Evolutionary conservation across 2,113 vertebrate genomes (phyloP).

Genomic region (Centropus unirufus): DNA sequence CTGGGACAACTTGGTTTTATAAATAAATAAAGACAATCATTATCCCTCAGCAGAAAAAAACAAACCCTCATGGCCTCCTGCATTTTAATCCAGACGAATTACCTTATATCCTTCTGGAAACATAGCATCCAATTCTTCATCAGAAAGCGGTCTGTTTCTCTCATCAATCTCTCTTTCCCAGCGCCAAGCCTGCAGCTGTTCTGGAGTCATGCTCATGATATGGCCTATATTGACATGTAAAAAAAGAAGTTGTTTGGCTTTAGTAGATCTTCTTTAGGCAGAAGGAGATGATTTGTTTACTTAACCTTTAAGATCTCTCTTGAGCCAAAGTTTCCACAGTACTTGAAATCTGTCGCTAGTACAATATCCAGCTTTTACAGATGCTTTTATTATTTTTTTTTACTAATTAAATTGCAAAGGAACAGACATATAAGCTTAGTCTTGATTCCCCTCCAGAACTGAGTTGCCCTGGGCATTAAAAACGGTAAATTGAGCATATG

Average conservation of each 20-base stretch:
- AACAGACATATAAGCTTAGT: background rate
- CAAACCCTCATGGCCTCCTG: background rate
- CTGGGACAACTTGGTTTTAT: background rate
- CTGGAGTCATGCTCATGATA: conserved; percentile 99
- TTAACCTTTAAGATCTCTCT: background rate
- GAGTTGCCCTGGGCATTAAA: background rate
- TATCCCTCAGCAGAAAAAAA: background rate
- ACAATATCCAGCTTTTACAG: background rate
- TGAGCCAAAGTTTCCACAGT: background rate
- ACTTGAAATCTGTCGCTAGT: background rate
- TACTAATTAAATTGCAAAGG: background rate
- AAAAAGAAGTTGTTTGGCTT: background rate
- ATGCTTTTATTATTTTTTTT: background rate
- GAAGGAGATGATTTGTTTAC: background rate
- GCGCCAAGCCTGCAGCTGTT: conserved; percentile 97
- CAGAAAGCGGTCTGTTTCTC: conserved; percentile 94
- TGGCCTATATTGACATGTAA: conserved; percentile 81
- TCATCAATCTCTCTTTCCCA: conserved; percentile 99
- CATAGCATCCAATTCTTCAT: conserved; percentile 98
- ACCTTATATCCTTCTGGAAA: conserved; percentile 99
- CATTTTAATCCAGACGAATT: background rate
- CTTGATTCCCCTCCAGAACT: background rate
- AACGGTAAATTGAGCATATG: background rate
- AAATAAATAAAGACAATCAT: no score
- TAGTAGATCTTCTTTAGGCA: background rate